phyloP scores from a whole-genome alignment of 2,888 invertebrate species.

The Mimas tiliae region DNA sequence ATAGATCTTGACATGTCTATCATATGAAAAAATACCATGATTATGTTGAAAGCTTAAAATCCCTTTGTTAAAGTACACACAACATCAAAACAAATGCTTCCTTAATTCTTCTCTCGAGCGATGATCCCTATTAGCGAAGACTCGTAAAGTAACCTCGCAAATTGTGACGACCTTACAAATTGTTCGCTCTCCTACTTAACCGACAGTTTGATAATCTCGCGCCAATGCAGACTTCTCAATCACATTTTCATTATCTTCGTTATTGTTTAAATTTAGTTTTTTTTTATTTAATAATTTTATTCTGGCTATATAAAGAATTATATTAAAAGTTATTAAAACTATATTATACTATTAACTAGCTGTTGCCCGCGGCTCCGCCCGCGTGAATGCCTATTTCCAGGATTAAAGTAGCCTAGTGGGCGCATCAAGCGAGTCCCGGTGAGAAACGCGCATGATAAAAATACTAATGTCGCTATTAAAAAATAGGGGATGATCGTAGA shows the following conservation, averaged over 20 bases:
- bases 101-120: constrained; percentile 75
- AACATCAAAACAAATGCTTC: constrained; percentile 69
- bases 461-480: no score
- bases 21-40: neutral
- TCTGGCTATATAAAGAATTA: no score
- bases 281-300: neutral
- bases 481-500: no score
- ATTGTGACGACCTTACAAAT: constrained; percentile 76
- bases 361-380: no score
- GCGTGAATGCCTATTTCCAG: no score
- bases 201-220: constrained; percentile 74
- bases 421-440: no score
- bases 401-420: no score
- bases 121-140: constrained; percentile 82
- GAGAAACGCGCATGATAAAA: no score
- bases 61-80: neutral
- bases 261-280: constrained; percentile 19
- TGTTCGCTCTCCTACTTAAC: constrained; percentile 64
- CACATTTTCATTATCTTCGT: constrained; percentile 30
- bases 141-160: constrained; percentile 79
- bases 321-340: no score
- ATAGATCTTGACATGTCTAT: neutral
- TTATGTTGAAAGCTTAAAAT: neutral
- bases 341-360: no score
- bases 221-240: constrained; percentile 48